A percentile compares a stretch with the other conserved stretches of the same genome.
Evolutionary conservation across 2,113 vertebrate genomes (phyloP).

Genomic region (Benitochromis conjunctus): DNA sequence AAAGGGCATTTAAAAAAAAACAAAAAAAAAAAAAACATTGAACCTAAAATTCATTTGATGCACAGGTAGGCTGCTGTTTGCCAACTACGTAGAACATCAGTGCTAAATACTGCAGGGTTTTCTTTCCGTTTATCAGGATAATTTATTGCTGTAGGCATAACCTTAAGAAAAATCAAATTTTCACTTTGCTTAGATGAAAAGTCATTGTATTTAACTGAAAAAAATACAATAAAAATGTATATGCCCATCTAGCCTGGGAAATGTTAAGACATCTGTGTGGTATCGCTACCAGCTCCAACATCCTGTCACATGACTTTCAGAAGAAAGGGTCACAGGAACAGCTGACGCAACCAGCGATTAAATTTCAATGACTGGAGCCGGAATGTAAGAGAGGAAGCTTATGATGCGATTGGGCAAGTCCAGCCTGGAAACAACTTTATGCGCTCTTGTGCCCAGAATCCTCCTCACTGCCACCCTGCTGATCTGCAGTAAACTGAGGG

Average conservation of each 20-base stretch:
- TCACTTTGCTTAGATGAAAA: not conserved
- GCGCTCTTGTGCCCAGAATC: conserved; percentile 66
- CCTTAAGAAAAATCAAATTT: not conserved
- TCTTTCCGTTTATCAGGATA: not conserved
- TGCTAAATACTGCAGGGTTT: not conserved
- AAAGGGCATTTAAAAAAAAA: no score
- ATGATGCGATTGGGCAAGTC: conserved; percentile 80
- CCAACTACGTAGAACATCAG: not conserved
- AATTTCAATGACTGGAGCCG: conserved; percentile 34
- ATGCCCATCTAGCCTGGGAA: not conserved
- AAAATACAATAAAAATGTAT: not conserved
- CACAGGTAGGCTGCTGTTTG: not conserved
- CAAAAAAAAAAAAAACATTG: not conserved
- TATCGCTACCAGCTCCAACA: not conserved
- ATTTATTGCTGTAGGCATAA: not conserved
- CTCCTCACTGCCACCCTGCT: conserved; percentile 80
- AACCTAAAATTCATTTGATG: not conserved
- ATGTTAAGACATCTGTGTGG: not conserved
- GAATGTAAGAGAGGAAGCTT: conserved; percentile 81
- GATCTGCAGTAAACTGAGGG: conserved; percentile 83
- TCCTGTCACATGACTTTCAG: not conserved
- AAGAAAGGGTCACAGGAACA: not conserved
- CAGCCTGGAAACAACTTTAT: conserved; percentile 73
- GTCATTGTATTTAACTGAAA: not conserved
- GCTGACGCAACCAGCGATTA: not conserved